Percentiles rank a stretch among this genome's conserved stretches.
phyloP scores from a whole-genome alignment of 2,797 vertebrate genomes.

The Rhabdophis nuchalis region DNA sequence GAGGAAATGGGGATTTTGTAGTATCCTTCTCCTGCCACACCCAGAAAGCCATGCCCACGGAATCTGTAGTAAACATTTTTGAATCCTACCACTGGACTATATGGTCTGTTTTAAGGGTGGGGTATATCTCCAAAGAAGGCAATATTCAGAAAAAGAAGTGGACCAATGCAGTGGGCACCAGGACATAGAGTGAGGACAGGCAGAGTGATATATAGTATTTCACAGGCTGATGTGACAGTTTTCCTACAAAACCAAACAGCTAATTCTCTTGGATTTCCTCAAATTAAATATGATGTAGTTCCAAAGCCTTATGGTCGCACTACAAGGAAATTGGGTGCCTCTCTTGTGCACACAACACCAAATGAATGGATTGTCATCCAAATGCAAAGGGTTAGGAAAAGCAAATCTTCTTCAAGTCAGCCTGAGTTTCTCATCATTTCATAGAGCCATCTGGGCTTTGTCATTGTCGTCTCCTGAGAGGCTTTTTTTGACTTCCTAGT shows the following conservation, averaged over 20 bases:
- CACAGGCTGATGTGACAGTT: neutral
- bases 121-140: neutral
- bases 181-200: neutral
- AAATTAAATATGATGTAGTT: conserved; percentile 42
- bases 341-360: conserved; percentile 67
- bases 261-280: neutral
- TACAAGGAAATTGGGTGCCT: neutral
- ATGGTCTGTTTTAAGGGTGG: neutral
- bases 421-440: neutral
- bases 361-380: conserved; percentile 29
- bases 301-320: conserved; percentile 43
- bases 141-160: neutral
- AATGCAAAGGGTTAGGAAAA: neutral
- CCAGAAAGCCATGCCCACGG: too few species aligned
- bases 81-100: neutral
- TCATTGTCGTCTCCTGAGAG: neutral
- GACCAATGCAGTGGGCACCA: neutral
- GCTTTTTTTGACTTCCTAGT: neutral
- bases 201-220: neutral
- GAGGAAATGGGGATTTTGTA: too few species aligned
- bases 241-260: neutral
- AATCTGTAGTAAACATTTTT: too few species aligned
- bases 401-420: neutral
- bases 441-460: neutral
- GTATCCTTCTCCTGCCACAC: too few species aligned